phyloP scores from a whole-genome alignment of 2,113 vertebrate species.

The Dipodomys ordii region DNA sequence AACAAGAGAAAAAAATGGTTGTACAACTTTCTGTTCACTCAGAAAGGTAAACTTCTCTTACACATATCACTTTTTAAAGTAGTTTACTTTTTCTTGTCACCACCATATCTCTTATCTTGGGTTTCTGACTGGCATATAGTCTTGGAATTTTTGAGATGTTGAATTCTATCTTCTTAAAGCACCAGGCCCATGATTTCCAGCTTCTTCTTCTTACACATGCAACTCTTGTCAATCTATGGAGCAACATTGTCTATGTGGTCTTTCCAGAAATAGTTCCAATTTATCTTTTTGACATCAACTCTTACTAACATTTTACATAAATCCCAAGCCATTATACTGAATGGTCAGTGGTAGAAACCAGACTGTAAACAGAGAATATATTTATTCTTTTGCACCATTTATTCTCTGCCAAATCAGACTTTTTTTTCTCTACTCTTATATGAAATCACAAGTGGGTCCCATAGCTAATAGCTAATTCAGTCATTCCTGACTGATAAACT shows the following conservation, averaged over 20 bases:
- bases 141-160: neutral
- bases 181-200: neutral
- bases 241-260: neutral
- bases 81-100: neutral
- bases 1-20: neutral
- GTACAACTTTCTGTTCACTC: conserved; percentile 2
- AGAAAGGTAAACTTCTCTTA: conserved; percentile 47
- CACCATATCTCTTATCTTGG: neutral
- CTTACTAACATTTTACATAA: neutral
- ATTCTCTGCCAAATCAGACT: neutral
- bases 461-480: neutral
- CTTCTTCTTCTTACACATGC: neutral
- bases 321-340: neutral
- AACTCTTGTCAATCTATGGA: neutral
- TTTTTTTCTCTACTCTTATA: neutral
- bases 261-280: neutral
- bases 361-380: neutral
- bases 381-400: neutral
- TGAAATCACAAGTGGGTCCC: neutral
- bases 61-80: conserved; percentile 13
- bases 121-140: neutral
- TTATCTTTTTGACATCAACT: neutral
- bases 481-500: neutral
- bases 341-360: neutral
- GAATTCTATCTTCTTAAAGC: conserved; percentile 11